Percentiles rank a stretch among this genome's conserved stretches.
Evolutionary conservation across 2,113 vertebrate species (phyloP).

Genomic region (Protobothrops mucrosquamatus): DNA sequence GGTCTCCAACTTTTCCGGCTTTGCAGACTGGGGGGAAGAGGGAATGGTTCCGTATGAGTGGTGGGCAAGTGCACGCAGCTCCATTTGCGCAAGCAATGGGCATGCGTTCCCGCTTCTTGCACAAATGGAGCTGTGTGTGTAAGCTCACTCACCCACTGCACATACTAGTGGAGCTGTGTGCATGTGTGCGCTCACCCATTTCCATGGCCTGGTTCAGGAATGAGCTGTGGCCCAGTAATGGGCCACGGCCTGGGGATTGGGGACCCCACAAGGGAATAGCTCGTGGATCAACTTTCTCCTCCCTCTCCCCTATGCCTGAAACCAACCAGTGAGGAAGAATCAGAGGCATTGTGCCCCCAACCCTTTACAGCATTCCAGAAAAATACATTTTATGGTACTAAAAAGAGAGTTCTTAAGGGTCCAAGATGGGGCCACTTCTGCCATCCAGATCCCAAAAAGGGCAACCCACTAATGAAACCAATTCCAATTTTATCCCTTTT

Average conservation of each 20-base stretch:
- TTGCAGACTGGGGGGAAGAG: not conserved
- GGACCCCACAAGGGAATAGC: not conserved
- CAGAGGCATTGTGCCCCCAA: not conserved
- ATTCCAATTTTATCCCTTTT: not conserved
- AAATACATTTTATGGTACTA: not conserved
- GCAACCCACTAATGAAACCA: not conserved
- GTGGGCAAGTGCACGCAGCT: too few relatives aligned
- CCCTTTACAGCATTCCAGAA: not conserved
- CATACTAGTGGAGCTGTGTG: not conserved
- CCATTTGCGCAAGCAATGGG: too few relatives aligned
- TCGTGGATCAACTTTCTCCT: not conserved
- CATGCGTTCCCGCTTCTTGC: accelerated
- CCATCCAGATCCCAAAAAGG: not conserved
- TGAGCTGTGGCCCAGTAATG: too few relatives aligned
- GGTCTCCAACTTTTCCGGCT: not conserved
- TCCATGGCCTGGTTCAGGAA: not conserved
- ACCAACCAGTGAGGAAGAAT: not conserved
- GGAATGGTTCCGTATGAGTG: not conserved
- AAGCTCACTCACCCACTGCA: not conserved
- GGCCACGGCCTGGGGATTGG: not conserved
- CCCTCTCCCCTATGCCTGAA: not conserved
- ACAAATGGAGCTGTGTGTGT: not conserved
- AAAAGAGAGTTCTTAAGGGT: not conserved
- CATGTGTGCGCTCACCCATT: not conserved
- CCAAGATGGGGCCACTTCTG: not conserved